A percentile compares a stretch with the other conserved stretches of the same genome.
Evolutionary conservation across 2,797 vertebrate genomes (phyloP).

Genomic region (Sebastes dallii): DNA sequence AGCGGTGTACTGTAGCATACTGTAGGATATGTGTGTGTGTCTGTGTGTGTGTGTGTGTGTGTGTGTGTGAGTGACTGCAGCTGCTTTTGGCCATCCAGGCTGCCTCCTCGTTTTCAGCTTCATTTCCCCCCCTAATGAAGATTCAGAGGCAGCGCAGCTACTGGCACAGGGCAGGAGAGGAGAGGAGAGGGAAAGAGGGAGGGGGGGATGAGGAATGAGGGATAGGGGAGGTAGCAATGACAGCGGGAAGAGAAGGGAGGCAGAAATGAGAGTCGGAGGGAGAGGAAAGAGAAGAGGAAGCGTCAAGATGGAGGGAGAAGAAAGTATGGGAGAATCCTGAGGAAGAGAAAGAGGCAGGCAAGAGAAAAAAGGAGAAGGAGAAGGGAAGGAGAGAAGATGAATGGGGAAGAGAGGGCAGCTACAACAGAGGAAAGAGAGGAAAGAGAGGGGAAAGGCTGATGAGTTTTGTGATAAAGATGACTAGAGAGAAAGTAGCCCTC

Average conservation of each 20-base stretch:
- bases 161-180: slow-evolving; percentile 58
- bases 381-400: slow-evolving; percentile 1
- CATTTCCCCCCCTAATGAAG: slow-evolving; percentile 86
- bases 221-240: slow-evolving; percentile 30
- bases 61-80: slow-evolving; percentile 77
- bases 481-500: slow-evolving; percentile 37
- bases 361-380: not conserved
- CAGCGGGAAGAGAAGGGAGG: slow-evolving; percentile 21
- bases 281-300: not conserved
- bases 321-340: not conserved
- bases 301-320: not conserved
- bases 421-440: not conserved
- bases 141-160: slow-evolving; percentile 80
- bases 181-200: slow-evolving; percentile 9
- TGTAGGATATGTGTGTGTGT: slow-evolving; percentile 23
- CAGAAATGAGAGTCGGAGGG: slow-evolving; percentile 17
- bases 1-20: slow-evolving; percentile 50
- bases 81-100: slow-evolving; percentile 82
- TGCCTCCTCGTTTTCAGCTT: slow-evolving; percentile 85
- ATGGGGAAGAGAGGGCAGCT: not conserved
- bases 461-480: slow-evolving; percentile 47
- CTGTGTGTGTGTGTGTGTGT: slow-evolving; percentile 9
- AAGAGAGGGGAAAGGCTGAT: slow-evolving; percentile 5
- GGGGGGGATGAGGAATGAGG: slow-evolving; percentile 3
- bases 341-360: not conserved